Conservation (phyloP, 2,113 vertebrate genomes). For the Apistogramma diplotaenia region DNA sequence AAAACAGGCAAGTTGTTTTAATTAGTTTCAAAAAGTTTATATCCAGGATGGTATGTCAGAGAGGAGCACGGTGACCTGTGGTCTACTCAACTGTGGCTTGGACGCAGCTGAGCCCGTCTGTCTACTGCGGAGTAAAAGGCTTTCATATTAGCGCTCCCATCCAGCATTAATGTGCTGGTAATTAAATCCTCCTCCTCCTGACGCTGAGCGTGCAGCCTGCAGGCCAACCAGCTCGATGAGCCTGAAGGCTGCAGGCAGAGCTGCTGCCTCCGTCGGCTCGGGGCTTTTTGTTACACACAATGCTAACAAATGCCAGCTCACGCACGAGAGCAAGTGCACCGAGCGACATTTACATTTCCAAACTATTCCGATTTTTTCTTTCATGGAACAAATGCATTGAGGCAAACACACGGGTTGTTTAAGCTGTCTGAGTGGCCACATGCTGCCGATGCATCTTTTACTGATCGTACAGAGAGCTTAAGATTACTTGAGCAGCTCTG, state of each 20-base stretch:
- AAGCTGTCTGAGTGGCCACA: background rate
- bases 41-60: background rate
- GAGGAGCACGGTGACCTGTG: background rate
- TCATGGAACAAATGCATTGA: background rate
- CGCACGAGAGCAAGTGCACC: background rate
- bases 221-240: background rate
- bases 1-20: background rate
- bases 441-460: background rate
- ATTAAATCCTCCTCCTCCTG: constrained; percentile 20
- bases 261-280: background rate
- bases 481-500: background rate
- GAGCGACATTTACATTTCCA: background rate
- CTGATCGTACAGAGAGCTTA: background rate
- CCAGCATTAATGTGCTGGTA: background rate
- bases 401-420: background rate
- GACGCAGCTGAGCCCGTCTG: background rate
- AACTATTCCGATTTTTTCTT: background rate
- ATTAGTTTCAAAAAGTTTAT: background rate
- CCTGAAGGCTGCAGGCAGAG: background rate
- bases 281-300: background rate
- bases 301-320: background rate
- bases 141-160: background rate
- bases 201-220: background rate
- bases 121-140: background rate
- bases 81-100: background rate